Percentiles rank a stretch among this genome's conserved stretches.
phyloP scores from a whole-genome alignment of 2,113 vertebrate genomes.

The Stegastes partitus region DNA sequence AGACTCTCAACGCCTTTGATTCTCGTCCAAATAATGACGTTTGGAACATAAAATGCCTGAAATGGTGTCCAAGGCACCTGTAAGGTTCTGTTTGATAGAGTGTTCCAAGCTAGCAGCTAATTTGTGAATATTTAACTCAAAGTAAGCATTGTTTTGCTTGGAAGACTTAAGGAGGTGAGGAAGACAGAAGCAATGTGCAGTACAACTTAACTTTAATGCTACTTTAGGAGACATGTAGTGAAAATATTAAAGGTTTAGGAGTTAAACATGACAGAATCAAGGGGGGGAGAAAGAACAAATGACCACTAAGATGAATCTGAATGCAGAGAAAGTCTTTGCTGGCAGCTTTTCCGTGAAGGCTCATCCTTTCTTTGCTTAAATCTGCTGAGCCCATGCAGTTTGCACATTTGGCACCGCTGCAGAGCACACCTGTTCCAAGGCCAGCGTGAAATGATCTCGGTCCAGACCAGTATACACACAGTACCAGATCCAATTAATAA shows the following conservation, averaged over 20 bases:
- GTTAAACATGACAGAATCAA: not conserved
- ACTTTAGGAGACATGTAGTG: not conserved
- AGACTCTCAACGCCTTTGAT: not conserved
- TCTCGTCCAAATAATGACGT: not conserved
- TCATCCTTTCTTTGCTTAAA: slow-evolving; percentile 47
- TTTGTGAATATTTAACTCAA: not conserved
- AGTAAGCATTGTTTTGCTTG: not conserved
- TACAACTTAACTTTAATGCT: not conserved
- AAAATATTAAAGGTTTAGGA: not conserved
- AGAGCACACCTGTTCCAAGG: slow-evolving; percentile 59
- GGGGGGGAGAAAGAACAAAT: not conserved
- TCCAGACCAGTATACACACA: slow-evolving; percentile 67
- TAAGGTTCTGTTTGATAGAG: not conserved
- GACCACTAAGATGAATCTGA: not conserved
- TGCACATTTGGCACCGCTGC: slow-evolving; percentile 54
- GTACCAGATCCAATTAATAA: slow-evolving; percentile 74
- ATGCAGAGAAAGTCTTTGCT: slow-evolving; percentile 26
- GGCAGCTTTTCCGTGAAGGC: slow-evolving; percentile 63
- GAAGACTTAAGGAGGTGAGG: not conserved
- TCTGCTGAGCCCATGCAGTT: slow-evolving; percentile 51
- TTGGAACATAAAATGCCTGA: not conserved
- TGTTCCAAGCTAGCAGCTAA: not conserved
- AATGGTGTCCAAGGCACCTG: not conserved
- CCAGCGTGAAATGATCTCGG: slow-evolving; percentile 67
- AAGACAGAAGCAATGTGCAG: not conserved